Base-by-base conservation (phyloP, 2,113 vertebrate species). In the Ammodytes marinus region DNA sequence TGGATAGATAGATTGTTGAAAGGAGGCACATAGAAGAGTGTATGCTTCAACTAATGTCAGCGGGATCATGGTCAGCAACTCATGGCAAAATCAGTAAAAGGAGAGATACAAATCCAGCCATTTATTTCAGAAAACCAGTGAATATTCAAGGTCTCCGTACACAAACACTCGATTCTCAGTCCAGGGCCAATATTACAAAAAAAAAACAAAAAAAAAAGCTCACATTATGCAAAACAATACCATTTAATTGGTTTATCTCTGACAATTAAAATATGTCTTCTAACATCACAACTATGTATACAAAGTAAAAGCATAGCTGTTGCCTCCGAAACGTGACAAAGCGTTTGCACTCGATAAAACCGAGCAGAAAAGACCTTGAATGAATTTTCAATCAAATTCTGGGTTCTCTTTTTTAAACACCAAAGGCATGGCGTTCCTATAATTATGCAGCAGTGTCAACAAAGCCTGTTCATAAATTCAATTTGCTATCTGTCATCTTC, bases 401-500 rank as follows among this genome's bases (percentile, higher is more conserved):
- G 65, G 69, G 40, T 74, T 45, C 69, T 65, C 50, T 69, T 78
- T 69, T 82, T 87, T 76, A 83, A 88, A 89, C 89, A 89, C 85
- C 84, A 86, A 85, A 87, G 74, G 79, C 60, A 83, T 85, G 84
- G 47, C 77, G 85, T 87, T 92, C 76, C 67, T 90, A 86, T 91
- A 93, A 95, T 94, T 93, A 94, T 90, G 89, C 85, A 77, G 86
- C 82, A 82, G 82, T 86, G 83, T 94, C 91, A 92, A 92, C 86
- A 93, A 84, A 80, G 70, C 80, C 76, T 89, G 90, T 92, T 94
- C 91, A 92, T 94, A 79, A 93, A 93, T 94, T 95, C 85, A 93
- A 93, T 94, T 94, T 93, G 91, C 91, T 91, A 73, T 91, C 89
- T 90, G 92, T 94, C 93, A 93, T 90, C 87, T 83, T 79, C 83